Conservation (phyloP, 2,888 invertebrate genomes). For the Melipona bicolor region DNA sequence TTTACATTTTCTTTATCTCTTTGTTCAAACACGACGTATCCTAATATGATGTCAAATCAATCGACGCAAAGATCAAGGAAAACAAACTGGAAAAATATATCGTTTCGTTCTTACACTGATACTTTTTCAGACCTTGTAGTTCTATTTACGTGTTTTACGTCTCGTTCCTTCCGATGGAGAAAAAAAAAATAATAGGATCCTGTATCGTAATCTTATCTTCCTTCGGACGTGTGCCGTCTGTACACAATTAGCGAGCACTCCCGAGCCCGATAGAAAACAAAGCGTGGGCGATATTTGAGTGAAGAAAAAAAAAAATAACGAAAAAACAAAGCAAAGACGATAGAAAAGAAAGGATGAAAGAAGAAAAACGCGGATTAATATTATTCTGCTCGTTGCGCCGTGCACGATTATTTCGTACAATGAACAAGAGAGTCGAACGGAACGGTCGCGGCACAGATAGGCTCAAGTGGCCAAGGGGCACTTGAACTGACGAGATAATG, state of each 20-base stretch:
- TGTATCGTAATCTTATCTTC: conserved; percentile 37
- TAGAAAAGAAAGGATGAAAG: neutral
- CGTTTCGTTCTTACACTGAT: neutral
- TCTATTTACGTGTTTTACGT: conserved; percentile 1
- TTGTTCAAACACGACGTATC: neutral
- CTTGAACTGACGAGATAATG: conserved; percentile 81
- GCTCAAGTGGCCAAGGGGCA: conserved; percentile 79
- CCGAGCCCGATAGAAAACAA: neutral
- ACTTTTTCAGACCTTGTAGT: neutral
- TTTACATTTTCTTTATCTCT: conserved; percentile 20
- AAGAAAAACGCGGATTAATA: conserved; percentile 8
- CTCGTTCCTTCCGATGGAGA: neutral
- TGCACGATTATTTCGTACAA: conserved; percentile 59
- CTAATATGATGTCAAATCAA: neutral
- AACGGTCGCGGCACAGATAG: conserved; percentile 67
- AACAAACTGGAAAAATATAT: neutral
- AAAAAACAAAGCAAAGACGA: neutral
- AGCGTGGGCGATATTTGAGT: conserved; percentile 9
- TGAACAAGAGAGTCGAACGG: conserved; percentile 50
- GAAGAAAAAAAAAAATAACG: too few species aligned
- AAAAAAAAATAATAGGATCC: conserved; percentile 18
- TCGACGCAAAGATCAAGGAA: neutral
- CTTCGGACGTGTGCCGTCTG: neutral
- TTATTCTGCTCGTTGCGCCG: conserved; percentile 17
- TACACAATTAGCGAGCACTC: neutral